Base-by-base conservation (phyloP, 1,140 invertebrate species). In the Zaprionus vittiger region DNA sequence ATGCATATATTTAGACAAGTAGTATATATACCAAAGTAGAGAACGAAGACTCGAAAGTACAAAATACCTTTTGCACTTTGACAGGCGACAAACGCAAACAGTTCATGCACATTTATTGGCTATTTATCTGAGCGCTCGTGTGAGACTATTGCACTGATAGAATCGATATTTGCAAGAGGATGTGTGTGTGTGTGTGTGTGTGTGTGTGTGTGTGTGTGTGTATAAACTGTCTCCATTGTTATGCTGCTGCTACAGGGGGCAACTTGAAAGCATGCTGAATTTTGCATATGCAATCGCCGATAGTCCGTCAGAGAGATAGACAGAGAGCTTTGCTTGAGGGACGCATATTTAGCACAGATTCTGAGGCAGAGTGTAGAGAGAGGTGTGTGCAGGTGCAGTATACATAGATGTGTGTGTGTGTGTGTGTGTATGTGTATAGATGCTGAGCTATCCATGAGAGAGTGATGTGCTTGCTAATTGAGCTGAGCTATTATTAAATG, bases 21-120 rank as follows among this genome's bases (percentile, higher is more conserved):
- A 26, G 34, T 56, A 14, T 65, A 47, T 54, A 76, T 62, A n/a
- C n/a, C n/a, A n/a, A n/a, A 62, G 26, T 54, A 60, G 65, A 59
- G 15, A 49, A 55, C 60, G 52, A 17, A 41, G 38, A 47, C 15
- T 44, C 15, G n/a, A 64, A 59, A 69, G 37, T 55, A 56, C 41
- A 63, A 80, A 89, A 77, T 54, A 70, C 68, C 56, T 74, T 77
- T 73, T 52, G 52, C 66, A 66, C 71, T 79, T 66, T 56, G 55
- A 71, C 79, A 72, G 59, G 52, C 20, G 28, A 54, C 47, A 55
- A 60, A 73, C 68, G 73, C 65, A 68, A 67, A 49, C 54, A 54
- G 68, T 60, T 89, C 71, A 79, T 74, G 71, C 67, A 56, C 85
- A 85, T 74, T 90, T 81, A 89, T 85, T 90, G 84, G 79, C 84